Conservation (phyloP, 2,797 vertebrate species). For the Chromis chromis region DNA sequence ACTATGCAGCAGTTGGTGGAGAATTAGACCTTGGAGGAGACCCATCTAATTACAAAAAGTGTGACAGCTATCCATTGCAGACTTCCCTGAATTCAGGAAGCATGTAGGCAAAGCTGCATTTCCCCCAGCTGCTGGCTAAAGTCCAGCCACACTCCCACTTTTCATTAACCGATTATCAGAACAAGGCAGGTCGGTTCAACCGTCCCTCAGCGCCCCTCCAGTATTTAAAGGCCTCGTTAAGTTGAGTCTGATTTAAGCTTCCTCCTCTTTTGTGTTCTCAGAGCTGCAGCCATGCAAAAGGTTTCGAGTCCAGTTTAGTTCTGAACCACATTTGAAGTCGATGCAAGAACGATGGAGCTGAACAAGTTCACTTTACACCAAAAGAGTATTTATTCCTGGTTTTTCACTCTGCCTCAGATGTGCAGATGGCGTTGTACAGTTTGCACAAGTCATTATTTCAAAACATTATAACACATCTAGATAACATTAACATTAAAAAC, state of each 20-base stretch:
- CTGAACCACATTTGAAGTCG: not conserved
- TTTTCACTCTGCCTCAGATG: conserved; percentile 87
- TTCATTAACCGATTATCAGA: conserved; percentile 63
- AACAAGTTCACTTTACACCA: conserved; percentile 79
- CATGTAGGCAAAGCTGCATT: conserved; percentile 59
- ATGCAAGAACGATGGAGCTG: conserved; percentile 53
- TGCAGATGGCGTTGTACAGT: conserved; percentile 83
- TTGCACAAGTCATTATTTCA: conserved; percentile 81
- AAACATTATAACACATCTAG: conserved; percentile 79
- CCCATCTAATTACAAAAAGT: conserved; percentile 66
- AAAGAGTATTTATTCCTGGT: conserved; percentile 89
- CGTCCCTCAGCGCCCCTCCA: conserved; percentile 21
- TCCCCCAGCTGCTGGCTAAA: conserved; percentile 56
- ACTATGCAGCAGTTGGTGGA: conserved; percentile 74
- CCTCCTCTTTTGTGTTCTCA: conserved; percentile 31
- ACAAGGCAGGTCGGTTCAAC: conserved; percentile 46
- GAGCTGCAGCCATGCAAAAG: conserved; percentile 19
- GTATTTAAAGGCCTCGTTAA: conserved; percentile 43
- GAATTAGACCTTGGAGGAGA: conserved; percentile 63
- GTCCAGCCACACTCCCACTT: conserved; percentile 39
- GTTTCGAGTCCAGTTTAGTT: too few species aligned
- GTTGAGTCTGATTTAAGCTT: conserved; percentile 16
- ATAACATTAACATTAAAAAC: conserved; percentile 75
- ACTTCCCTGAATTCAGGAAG: conserved; percentile 56
- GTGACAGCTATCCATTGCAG: conserved; percentile 71